These are phyloP conservation scores for Hybognathus amarus DNA, from an alignment of 2,797 vertebrate species.

Conservation along the genomic window DNA sequence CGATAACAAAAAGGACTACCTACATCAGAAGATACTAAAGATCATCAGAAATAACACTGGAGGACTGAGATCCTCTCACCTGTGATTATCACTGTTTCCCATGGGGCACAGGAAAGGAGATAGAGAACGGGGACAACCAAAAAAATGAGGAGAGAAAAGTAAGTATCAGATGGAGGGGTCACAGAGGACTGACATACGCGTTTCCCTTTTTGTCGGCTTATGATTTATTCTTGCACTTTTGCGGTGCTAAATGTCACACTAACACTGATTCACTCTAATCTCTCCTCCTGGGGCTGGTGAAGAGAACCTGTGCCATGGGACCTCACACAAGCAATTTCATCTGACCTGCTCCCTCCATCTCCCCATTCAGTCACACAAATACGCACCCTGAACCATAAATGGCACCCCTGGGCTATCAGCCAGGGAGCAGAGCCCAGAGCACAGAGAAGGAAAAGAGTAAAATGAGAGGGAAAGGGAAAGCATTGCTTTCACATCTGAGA, in stretches of 20 bases:
- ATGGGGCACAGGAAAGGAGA: neutral
- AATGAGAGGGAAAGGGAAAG: constrained; percentile 16
- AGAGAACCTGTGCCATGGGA: constrained; percentile 28
- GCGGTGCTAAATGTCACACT: constrained; percentile 58
- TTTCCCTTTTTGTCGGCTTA: constrained; percentile 27
- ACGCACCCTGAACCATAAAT: constrained; percentile 34
- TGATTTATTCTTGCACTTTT: constrained; percentile 44
- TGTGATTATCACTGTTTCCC: constrained; percentile 39
- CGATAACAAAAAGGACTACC: neutral
- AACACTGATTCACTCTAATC: constrained; percentile 56
- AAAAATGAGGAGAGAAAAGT: constrained; percentile 4
- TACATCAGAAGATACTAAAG: neutral
- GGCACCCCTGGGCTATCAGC: constrained; percentile 56
- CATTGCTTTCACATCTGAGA: neutral
- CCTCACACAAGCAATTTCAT: constrained; percentile 55
- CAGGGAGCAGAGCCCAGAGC: constrained; percentile 18
- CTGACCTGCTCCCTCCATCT: constrained; percentile 34
- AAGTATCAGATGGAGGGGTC: constrained; percentile 31
- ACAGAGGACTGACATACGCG: constrained; percentile 19
- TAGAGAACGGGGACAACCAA: neutral
- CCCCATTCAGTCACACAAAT: constrained; percentile 44
- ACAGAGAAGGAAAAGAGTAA: constrained; percentile 25
- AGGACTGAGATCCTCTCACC: constrained; percentile 18
- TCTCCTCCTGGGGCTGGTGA: constrained; percentile 25
- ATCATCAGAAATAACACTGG: constrained; percentile 29